Conservation (phyloP, 2,113 vertebrate species). For the Carlito syrichta region DNA sequence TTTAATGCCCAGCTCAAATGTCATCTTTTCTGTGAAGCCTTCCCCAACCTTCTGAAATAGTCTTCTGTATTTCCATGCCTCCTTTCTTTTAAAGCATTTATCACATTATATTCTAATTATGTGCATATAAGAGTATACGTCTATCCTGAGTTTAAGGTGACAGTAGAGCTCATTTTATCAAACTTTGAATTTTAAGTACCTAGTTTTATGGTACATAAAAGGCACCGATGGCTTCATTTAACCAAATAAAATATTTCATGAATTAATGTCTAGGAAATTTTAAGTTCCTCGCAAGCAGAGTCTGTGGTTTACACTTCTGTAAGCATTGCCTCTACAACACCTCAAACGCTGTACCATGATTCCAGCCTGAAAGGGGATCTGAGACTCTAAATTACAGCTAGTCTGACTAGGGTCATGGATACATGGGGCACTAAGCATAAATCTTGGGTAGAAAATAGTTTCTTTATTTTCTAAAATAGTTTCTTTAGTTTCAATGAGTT, state of each 20-base stretch:
- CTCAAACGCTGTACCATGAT: neutral
- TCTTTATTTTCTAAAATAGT: neutral
- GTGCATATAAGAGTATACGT: neutral
- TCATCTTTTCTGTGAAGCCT: neutral
- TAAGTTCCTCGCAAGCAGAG: neutral
- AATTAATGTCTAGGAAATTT: neutral
- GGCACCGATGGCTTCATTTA: neutral
- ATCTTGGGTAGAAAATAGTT: neutral
- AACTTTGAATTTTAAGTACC: neutral
- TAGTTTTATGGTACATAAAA: neutral
- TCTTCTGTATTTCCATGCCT: neutral
- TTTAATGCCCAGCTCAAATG: neutral
- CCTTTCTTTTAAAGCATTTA: neutral
- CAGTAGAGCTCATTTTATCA: neutral
- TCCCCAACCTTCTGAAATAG: neutral
- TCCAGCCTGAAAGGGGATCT: neutral
- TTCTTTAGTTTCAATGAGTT: neutral
- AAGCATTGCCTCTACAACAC: neutral
- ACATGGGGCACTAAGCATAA: neutral
- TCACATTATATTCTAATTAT: neutral
- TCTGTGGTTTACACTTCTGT: neutral
- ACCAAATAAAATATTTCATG: neutral
- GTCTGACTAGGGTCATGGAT: neutral
- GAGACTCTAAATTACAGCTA: neutral
- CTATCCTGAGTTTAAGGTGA: neutral